phyloP scores from a whole-genome alignment of 2,113 vertebrate genomes.

The Lepisosteus oculatus region DNA sequence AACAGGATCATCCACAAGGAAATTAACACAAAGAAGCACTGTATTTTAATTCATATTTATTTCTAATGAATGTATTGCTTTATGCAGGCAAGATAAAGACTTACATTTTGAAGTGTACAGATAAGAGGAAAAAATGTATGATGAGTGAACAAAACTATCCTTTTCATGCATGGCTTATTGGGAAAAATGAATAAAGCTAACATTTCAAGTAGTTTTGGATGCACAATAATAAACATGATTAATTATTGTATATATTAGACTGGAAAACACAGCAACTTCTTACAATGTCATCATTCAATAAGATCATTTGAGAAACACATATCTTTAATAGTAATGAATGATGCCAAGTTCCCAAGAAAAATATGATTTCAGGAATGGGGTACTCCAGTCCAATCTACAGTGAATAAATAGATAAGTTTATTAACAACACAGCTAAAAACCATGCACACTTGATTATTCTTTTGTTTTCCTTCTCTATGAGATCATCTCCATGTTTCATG shows the following conservation, averaged over 20 bases:
- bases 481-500: too few relatives aligned
- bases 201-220: constrained; percentile 3
- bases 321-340: not conserved
- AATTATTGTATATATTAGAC: not conserved
- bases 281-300: not conserved
- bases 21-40: not conserved
- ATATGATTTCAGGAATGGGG: not conserved
- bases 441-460: too few relatives aligned
- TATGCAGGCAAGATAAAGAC: constrained; percentile 19
- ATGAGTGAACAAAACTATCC: constrained; percentile 9
- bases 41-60: constrained; percentile 10
- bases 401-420: too few relatives aligned
- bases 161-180: not conserved
- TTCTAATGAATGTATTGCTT: constrained; percentile 23
- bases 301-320: not conserved
- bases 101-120: constrained; percentile 15
- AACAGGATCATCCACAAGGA: not conserved
- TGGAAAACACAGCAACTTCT: not conserved
- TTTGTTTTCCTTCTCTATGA: too few relatives aligned
- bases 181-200: constrained; percentile 2
- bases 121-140: constrained; percentile 13
- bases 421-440: too few relatives aligned
- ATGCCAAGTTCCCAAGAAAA: not conserved
- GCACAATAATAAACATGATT: not conserved
- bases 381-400: too few relatives aligned